Evolutionary conservation across 2,797 vertebrate species (phyloP), one percentile per base, ranked within the genome.

Genomic region (Moxostoma hubbsi): DNA sequence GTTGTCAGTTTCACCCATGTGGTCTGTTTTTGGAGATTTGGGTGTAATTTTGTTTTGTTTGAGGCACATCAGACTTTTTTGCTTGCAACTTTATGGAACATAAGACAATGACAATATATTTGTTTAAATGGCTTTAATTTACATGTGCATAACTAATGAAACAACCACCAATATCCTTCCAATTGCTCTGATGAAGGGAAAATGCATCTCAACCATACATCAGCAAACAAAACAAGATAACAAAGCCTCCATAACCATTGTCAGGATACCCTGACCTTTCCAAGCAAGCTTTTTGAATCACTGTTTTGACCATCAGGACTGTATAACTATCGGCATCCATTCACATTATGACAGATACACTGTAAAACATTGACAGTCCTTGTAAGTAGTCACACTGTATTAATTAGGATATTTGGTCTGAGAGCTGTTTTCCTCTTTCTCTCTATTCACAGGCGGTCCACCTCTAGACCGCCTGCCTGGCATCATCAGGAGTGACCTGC

Each of bases 201-300:
- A 77, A 59, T 53, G n/a, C 65, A 62, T n/a, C 55, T 61, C 61
- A 15, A 1, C 12, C 45, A 2, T 11, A 51, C 54, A 12, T 13
- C 51, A 13, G 51, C 46, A 61, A 24, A 61, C 6, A 1, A 53
- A 58, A 43, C 5, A 18, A 73, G 54, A 59, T 24, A 73, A 45
- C 62, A 67, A 59, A 59, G 65, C 43, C 55, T 80, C 53, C 18
- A 50, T 46, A 69, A 51, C 65, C 62, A 68, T 5, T 36, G 46
- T 81, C 72, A 81, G 75, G 49, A 64, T 69, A 43, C 64, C 57
- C 47, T 73, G 75, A 85, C 62, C 81, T 79, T 85, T 83, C 50
- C 2, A 50, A 63, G 53, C 69, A 68, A 82, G 73, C 53, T 66
- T 61, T 67, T 79, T 81, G 79, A 81, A 83, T 81, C 76, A 79